Conservation (phyloP, 2,113 vertebrate genomes). For the Aramus guarauna region DNA sequence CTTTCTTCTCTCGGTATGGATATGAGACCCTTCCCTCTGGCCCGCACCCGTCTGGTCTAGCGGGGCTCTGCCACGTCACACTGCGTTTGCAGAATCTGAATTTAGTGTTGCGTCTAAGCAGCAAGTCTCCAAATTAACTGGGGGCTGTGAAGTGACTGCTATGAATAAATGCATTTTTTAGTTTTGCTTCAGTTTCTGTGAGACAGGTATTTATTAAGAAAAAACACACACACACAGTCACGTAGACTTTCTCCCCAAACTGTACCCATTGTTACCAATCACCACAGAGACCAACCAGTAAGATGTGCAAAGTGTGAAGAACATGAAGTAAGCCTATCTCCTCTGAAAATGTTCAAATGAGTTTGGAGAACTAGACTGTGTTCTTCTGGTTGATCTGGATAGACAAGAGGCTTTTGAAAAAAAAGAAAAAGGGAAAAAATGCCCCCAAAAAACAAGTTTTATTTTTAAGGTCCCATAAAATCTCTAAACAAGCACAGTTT, state of each 20-base stretch:
- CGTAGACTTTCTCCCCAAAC: not conserved
- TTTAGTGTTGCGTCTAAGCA: not conserved
- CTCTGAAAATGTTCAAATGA: not conserved
- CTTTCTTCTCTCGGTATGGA: not conserved
- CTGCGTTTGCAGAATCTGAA: not conserved
- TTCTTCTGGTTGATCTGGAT: not conserved
- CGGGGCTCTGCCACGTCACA: rapidly evolving
- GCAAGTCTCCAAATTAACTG: not conserved
- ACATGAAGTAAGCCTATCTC: not conserved
- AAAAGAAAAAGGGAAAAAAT: not conserved
- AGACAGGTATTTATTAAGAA: not conserved
- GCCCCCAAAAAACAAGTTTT: rapidly evolving
- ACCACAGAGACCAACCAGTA: not conserved
- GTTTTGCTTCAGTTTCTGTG: not conserved
- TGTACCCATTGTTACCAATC: not conserved
- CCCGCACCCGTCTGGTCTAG: rapidly evolving
- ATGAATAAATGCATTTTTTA: not conserved
- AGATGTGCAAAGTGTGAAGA: not conserved
- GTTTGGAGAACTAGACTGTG: not conserved
- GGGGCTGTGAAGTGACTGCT: not conserved
- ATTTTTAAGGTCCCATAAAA: not conserved
- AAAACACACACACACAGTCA: not conserved
- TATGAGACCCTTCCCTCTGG: not conserved
- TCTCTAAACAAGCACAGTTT: not conserved
- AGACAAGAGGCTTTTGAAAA: not conserved